phyloP scores from a whole-genome alignment of 2,113 vertebrate species.

The Rhabdornis inornatus region DNA sequence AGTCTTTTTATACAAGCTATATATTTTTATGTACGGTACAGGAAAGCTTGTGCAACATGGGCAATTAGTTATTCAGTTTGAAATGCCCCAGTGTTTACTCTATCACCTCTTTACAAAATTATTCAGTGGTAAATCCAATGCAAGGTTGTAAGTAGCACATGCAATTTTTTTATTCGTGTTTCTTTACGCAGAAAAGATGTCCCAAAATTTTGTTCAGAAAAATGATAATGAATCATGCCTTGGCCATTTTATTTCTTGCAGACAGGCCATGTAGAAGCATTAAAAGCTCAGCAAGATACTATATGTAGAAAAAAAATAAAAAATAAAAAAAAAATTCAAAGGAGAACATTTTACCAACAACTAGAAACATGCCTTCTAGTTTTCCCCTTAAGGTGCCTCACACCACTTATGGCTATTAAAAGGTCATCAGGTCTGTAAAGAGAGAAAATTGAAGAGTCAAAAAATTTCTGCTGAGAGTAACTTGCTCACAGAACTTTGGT shows the following conservation, averaged over 20 bases:
- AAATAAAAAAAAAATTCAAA: background rate
- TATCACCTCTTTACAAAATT: background rate
- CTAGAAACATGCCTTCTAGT: background rate
- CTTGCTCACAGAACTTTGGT: background rate
- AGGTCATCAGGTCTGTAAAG: background rate
- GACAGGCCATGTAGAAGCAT: background rate
- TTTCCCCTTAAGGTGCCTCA: background rate
- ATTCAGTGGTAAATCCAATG: background rate
- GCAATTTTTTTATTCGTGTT: background rate
- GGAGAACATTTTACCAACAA: background rate
- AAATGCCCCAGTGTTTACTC: background rate
- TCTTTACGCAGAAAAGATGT: background rate
- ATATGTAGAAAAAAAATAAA: background rate
- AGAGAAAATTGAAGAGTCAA: background rate
- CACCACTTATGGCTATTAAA: background rate
- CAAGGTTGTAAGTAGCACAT: background rate
- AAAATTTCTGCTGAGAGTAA: background rate
- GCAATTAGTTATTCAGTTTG: background rate
- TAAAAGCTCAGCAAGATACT: background rate
- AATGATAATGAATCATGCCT: background rate
- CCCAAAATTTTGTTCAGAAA: background rate
- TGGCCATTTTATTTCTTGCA: background rate
- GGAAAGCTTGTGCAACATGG: background rate
- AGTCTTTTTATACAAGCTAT: background rate
- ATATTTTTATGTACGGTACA: background rate